Evolutionary conservation across 2,113 vertebrate species (phyloP).

Genomic region (Antechinus flavipes): DNA sequence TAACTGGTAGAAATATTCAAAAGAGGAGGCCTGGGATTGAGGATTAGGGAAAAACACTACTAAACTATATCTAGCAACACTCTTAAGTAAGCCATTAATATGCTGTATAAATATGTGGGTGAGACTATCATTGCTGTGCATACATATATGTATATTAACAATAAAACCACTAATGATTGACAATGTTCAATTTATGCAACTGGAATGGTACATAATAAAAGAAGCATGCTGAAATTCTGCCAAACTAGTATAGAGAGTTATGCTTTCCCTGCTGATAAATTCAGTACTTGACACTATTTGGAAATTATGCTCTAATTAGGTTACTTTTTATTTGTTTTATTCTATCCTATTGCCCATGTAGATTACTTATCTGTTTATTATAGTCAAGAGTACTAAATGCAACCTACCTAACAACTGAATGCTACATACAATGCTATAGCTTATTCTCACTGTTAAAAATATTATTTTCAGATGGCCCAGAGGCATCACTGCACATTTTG

Average conservation of each 20-base stretch:
- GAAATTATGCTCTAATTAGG: slow-evolving; percentile 45
- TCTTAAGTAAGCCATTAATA: not conserved
- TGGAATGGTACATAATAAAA: not conserved
- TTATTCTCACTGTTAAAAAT: slow-evolving; percentile 77
- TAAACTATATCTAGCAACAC: slow-evolving; percentile 45
- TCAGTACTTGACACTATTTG: slow-evolving; percentile 47
- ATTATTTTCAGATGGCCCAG: slow-evolving; percentile 79
- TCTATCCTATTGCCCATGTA: slow-evolving; percentile 53
- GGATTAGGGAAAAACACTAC: not conserved
- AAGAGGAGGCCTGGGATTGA: not conserved
- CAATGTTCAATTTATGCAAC: slow-evolving; percentile 41
- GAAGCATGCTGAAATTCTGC: slow-evolving; percentile 7
- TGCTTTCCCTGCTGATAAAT: slow-evolving; percentile 39
- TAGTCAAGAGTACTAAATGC: slow-evolving; percentile 54
- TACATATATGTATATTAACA: slow-evolving; percentile 39
- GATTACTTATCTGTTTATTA: slow-evolving; percentile 71
- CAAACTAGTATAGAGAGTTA: slow-evolving; percentile 47
- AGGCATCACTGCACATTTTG: slow-evolving; percentile 70
- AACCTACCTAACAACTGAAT: slow-evolving; percentile 71
- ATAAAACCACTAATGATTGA: slow-evolving; percentile 40
- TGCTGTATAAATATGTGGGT: slow-evolving; percentile 42
- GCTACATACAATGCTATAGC: slow-evolving; percentile 69
- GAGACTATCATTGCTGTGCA: not conserved
- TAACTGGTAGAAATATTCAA: not conserved
- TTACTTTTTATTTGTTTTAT: slow-evolving; percentile 56